Percentiles rank a stretch among this genome's conserved stretches.
Evolutionary conservation across 2,113 vertebrate species (phyloP).

Genomic region (Tachysurus vachellii): DNA sequence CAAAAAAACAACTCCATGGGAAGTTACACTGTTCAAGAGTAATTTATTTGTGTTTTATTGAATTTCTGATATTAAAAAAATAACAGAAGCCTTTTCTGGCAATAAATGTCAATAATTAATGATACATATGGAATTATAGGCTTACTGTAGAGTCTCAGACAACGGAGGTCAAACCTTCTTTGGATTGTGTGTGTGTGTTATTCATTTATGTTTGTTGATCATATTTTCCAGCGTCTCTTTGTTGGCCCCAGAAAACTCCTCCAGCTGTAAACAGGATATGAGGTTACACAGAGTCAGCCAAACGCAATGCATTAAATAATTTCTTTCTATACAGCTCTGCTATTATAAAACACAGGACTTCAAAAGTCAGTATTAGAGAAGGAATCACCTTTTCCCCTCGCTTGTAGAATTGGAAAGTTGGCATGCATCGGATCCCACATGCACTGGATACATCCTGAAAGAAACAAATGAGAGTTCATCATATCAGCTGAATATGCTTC

Average conservation of each 20-base stretch:
- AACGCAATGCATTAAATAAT: neutral
- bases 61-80: constrained; percentile 45
- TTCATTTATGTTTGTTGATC: neutral
- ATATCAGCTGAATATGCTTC: neutral
- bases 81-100: neutral
- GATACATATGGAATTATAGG: neutral
- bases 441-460: constrained; percentile 77
- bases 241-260: constrained; percentile 63
- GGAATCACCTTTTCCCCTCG: constrained; percentile 73
- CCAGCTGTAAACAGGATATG: constrained; percentile 55
- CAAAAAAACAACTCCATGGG: constrained; percentile 64
- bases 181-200: neutral
- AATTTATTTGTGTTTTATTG: constrained; percentile 56
- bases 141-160: neutral
- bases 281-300: neutral
- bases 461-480: neutral
- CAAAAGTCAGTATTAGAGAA: neutral
- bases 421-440: constrained; percentile 85
- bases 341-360: neutral
- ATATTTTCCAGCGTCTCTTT: accelerated
- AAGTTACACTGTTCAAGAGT: constrained; percentile 16
- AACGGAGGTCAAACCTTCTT: neutral
- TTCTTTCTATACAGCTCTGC: neutral
- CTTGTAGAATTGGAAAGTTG: constrained; percentile 91
- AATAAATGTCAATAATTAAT: neutral